A percentile compares a stretch with the other conserved stretches of the same genome.
phyloP scores from a whole-genome alignment of 2,888 invertebrate species.

The Empis stercorea region DNA sequence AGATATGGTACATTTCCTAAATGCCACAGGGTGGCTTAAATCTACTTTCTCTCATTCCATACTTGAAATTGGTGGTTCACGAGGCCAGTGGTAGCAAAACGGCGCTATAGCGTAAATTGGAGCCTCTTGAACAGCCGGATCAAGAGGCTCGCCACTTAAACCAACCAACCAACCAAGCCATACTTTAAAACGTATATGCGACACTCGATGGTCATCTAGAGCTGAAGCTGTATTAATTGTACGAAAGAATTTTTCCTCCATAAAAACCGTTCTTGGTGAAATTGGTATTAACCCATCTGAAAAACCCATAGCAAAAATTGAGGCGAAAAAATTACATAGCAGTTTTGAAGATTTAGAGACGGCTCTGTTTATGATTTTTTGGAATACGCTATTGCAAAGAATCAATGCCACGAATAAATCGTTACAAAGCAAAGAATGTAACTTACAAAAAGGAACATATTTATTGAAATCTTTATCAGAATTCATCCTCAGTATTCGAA shows the following conservation, averaged over 20 bases:
- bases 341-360: not conserved
- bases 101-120: not conserved
- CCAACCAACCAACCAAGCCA: no score
- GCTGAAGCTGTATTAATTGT: not conserved
- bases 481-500: not conserved
- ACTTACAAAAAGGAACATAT: not conserved
- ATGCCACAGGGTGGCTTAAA: no score
- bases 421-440: not conserved
- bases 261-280: not conserved
- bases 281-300: not conserved
- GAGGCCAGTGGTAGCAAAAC: not conserved
- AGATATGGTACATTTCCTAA: no score
- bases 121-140: not conserved
- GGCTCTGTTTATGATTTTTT: not conserved
- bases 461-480: not conserved
- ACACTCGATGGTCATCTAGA: not conserved
- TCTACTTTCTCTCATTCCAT: no score
- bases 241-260: not conserved
- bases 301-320: not conserved
- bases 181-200: not conserved
- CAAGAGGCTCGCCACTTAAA: no score
- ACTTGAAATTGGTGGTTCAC: no score
- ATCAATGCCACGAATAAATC: not conserved
- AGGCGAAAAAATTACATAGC: not conserved
- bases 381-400: not conserved